A percentile compares a stretch with the other conserved stretches of the same genome.
Conservation (phyloP, 2,113 vertebrate species). For the Tragulus kanchil region DNA sequence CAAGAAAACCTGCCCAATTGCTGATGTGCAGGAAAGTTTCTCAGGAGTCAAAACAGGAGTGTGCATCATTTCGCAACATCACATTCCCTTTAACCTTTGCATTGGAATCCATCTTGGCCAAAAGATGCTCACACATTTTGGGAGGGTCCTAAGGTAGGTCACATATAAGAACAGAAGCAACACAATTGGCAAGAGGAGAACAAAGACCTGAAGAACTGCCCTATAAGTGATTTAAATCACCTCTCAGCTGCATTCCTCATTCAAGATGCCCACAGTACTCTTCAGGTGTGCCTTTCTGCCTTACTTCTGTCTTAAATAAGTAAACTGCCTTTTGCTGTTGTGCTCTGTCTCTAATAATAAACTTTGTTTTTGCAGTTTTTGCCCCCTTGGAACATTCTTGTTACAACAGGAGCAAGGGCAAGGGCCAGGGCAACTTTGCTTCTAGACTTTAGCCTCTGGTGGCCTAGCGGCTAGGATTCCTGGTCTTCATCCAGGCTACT, state of each 20-base stretch:
- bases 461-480: neutral
- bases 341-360: neutral
- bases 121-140: neutral
- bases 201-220: neutral
- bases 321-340: neutral
- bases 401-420: neutral
- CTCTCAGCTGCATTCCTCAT: neutral
- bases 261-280: accelerated
- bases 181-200: neutral
- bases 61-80: neutral
- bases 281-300: neutral
- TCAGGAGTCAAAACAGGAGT: neutral
- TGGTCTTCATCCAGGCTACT: neutral
- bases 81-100: neutral
- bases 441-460: neutral
- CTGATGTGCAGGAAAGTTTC: neutral
- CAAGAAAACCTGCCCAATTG: neutral
- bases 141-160: neutral
- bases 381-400: neutral
- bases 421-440: neutral
- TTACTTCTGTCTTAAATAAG: neutral
- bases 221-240: neutral
- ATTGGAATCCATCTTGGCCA: neutral
- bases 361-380: neutral
- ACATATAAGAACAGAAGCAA: neutral